Percentiles rank a stretch among this genome's conserved stretches.
phyloP scores from a whole-genome alignment of 1,140 invertebrate genomes.

The Lanistes nyassanus region DNA sequence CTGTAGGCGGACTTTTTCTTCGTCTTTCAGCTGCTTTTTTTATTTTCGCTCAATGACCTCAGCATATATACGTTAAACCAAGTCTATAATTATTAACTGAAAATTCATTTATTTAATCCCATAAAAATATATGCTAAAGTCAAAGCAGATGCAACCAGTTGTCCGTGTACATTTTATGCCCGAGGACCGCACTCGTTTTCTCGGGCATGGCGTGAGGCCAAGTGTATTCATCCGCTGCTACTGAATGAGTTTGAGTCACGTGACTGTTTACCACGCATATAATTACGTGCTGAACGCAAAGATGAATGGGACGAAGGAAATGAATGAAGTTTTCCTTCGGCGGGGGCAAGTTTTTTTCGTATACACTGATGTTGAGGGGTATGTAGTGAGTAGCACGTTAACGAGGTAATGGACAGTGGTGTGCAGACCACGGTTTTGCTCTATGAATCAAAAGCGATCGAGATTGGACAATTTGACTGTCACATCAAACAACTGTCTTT shows the following conservation, averaged over 20 bases:
- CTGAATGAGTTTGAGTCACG: conserved; percentile 16
- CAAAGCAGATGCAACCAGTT: background rate
- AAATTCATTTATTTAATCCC: background rate
- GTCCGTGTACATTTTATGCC: background rate
- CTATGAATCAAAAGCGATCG: no score
- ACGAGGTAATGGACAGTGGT: no score
- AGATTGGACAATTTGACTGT: no score
- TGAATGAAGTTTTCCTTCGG: no score
- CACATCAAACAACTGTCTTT: no score
- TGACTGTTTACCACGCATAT: conserved; percentile 7
- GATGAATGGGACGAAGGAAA: no score
- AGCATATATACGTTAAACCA: background rate
- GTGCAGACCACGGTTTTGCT: no score
- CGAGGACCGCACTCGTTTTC: background rate
- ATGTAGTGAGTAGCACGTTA: no score
- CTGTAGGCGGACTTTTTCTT: background rate
- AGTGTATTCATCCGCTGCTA: background rate
- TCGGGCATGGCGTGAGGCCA: conserved; percentile 12
- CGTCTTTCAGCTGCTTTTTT: background rate
- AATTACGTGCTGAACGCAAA: background rate
- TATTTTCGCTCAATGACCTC: background rate
- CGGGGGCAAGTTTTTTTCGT: no score
- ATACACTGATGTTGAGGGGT: no score
- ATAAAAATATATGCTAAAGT: background rate
- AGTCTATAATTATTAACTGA: background rate